Conservation (phyloP, 2,797 vertebrate species). For the Champsocephalus gunnari region DNA sequence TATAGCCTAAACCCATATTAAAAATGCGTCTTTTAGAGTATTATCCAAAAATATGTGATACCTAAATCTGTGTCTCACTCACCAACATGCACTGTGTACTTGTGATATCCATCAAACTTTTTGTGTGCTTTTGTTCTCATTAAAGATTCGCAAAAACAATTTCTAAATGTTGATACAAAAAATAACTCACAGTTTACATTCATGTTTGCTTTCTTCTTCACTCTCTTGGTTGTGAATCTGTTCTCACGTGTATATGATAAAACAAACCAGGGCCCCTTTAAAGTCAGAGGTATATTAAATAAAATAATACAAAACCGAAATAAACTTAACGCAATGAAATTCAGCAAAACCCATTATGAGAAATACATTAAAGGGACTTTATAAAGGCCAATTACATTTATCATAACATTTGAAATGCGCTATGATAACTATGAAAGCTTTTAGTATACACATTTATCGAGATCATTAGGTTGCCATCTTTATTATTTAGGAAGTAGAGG, state of each 20-base stretch:
- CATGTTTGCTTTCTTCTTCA: background rate
- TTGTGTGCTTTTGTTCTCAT: background rate
- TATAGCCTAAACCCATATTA: too few relatives aligned
- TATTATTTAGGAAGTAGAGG: constrained; percentile 23
- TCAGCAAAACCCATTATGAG: background rate
- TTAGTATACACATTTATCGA: background rate
- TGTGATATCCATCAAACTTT: background rate
- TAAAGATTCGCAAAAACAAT: background rate
- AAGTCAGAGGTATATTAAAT: background rate
- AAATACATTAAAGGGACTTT: background rate
- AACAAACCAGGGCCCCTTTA: background rate
- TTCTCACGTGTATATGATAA: too few relatives aligned
- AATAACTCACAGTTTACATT: background rate
- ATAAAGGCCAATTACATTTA: constrained; percentile 9
- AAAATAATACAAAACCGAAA: background rate
- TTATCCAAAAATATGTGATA: too few relatives aligned
- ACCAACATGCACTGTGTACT: too few relatives aligned
- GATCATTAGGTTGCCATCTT: constrained; percentile 4
- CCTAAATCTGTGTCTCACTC: too few relatives aligned
- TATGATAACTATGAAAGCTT: background rate
- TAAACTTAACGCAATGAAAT: background rate
- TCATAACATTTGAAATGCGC: background rate
- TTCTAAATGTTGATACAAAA: background rate
- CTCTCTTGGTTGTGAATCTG: background rate
- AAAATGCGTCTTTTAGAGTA: too few relatives aligned